phyloP scores from a whole-genome alignment of 2,113 vertebrate species.

The Xenopus tropicalis region UCB_Xtro_10.0 CM004443.2:24711501-24712000 shows the following conservation, averaged over 20 bases:
- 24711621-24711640: conserved; percentile 21
- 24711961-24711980: too few relatives aligned
- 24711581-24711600: conserved; percentile 8
- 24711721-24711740: conserved; percentile 8
- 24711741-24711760: background rate
- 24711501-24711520: too few relatives aligned
- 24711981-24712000: too few relatives aligned
- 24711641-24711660: conserved; percentile 19
- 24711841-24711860: conserved; percentile 12
- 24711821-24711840: background rate
- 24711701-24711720: conserved; percentile 8
- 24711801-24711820: conserved; percentile 29
- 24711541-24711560: too few relatives aligned
- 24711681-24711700: conserved; percentile 9
- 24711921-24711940: too few relatives aligned
- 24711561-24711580: too few relatives aligned
- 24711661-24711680: conserved; percentile 33
- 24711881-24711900: background rate
- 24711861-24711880: background rate
- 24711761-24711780: conserved; percentile 11
- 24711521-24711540: too few relatives aligned
- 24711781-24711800: conserved; percentile 6
- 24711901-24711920: background rate
- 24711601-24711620: conserved; percentile 8
- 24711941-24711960: too few relatives aligned